A percentile compares a stretch with the other conserved stretches of the same genome.
These are phyloP conservation scores for Odontothrips loti DNA, from an alignment of 2,888 invertebrate genomes.

Conservation along the genomic window DNA sequence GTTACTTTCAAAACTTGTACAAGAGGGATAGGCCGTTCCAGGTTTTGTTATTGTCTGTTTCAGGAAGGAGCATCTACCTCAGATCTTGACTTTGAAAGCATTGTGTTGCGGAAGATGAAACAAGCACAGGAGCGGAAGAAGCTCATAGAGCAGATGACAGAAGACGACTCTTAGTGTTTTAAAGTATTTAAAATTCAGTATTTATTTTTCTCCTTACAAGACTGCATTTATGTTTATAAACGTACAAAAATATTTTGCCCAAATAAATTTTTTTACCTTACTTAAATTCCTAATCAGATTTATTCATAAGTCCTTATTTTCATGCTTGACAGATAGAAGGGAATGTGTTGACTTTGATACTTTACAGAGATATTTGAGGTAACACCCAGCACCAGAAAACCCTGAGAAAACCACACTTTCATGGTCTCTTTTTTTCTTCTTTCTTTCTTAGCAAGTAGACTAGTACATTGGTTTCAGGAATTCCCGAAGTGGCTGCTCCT, in stretches of 20 bases:
- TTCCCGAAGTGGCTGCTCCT: not conserved
- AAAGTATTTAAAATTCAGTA: not conserved
- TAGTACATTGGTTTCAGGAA: not conserved
- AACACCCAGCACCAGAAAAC: not conserved
- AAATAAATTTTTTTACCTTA: not conserved
- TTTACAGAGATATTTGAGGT: not conserved
- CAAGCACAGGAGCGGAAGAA: constrained; percentile 79
- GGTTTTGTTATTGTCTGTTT: constrained; percentile 13
- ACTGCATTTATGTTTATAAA: not conserved
- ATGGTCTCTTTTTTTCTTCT: not conserved
- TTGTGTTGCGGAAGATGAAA: constrained; percentile 72
- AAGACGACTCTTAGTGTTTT: not conserved
- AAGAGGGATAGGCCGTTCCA: not conserved
- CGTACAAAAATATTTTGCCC: not conserved
- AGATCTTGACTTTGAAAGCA: constrained; percentile 66
- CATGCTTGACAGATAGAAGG: constrained; percentile 22
- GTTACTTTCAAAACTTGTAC: not conserved
- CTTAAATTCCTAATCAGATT: not conserved
- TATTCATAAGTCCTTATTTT: not conserved
- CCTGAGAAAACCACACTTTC: not conserved
- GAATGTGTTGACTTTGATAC: not conserved
- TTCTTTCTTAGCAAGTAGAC: not conserved
- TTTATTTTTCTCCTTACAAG: not conserved
- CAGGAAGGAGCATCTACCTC: not conserved
- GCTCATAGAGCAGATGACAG: not conserved